Base-by-base conservation (phyloP, 2,113 vertebrate species). In the Ariopsis seemanni region DNA sequence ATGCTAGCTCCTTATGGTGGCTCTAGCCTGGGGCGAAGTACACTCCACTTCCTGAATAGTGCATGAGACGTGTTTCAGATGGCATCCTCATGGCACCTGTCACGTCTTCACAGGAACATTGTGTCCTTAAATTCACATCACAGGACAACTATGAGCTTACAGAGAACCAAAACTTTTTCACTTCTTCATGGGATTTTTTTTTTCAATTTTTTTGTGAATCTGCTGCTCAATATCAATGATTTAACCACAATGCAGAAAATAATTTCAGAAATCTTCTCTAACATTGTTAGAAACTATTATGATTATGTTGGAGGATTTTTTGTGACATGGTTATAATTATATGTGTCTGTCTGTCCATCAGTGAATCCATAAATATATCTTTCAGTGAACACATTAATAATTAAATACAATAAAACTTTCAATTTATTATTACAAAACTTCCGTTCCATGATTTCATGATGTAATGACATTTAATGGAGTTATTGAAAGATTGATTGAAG, bases 41-140 rank as follows among this genome's bases (percentile, higher is more conserved):
- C 85, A 62, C 77, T 83, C 86, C 25, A 86, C 89, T 55, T 85
- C 15, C 85, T 91, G 79, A 91, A 92, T 92, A 89, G 86, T 91
- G 83, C 83, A 90, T 90, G 85, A 92, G 88, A 79, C 74, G 27
- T 87, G 85, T 86, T 89, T 90, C 85, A 89, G 85, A 87, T 67
- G 62, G 71, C 78, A 55, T 89, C 69, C 88, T 86, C 88, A 69
- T 82, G 84, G 85, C 72, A 91, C 91, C 90, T 89, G 88, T 87
- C 84, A 89, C 87, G 72, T 86, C 69, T 85, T 88, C 90, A 69
- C 58, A n/a, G 88, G 86, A 87, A 89, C 88, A 88, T 75, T 2
- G 27, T 78, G 90, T 90, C 85, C 88, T 87, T 69, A 80, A 67
- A 60, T 42, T 52, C 25, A 2, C 79, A 58, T 71, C 52, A 57